phyloP scores from a whole-genome alignment of 2,888 invertebrate species.

The Morpho deidamia region DNA sequence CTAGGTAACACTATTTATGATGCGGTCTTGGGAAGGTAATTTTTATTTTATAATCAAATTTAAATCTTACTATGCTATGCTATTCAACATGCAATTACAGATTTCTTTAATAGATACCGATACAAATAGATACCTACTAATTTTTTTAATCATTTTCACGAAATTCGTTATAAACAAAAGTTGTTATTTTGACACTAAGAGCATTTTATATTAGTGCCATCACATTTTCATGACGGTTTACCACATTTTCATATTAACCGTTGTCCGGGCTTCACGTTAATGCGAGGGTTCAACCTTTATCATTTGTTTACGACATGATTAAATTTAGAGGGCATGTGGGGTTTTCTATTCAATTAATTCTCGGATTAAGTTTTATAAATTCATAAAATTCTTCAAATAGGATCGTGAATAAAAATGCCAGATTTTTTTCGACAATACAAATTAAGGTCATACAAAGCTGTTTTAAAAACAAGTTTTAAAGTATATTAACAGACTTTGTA shows the following conservation, averaged over 20 bases:
- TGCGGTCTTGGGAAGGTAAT: too few relatives aligned
- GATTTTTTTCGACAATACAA: too few relatives aligned
- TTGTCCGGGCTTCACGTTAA: constrained; percentile 59
- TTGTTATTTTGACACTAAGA: constrained; percentile 65
- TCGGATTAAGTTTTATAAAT: constrained; percentile 18
- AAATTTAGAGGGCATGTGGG: constrained; percentile 66
- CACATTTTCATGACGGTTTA: constrained; percentile 70
- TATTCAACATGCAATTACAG: too few relatives aligned
- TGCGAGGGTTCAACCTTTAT: constrained; percentile 63
- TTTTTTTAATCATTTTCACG: neutral
- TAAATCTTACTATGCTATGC: neutral
- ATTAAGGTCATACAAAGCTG: too few relatives aligned
- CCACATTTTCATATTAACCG: constrained; percentile 71
- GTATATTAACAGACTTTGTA: too few relatives aligned
- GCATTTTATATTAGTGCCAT: constrained; percentile 72
- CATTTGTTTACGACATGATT: constrained; percentile 70
- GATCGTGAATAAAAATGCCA: too few relatives aligned
- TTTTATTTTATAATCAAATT: too few relatives aligned
- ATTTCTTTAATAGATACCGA: neutral
- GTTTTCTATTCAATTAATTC: constrained; percentile 53
- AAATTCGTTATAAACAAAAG: constrained; percentile 3
- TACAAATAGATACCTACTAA: neutral
- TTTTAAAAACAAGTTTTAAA: too few relatives aligned
- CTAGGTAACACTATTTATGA: too few relatives aligned
- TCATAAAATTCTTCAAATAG: neutral